Percentiles rank a stretch among this genome's conserved stretches.
Evolutionary conservation across 1,140 invertebrate species (phyloP).

Genomic region (Bombus soroeensis): DNA sequence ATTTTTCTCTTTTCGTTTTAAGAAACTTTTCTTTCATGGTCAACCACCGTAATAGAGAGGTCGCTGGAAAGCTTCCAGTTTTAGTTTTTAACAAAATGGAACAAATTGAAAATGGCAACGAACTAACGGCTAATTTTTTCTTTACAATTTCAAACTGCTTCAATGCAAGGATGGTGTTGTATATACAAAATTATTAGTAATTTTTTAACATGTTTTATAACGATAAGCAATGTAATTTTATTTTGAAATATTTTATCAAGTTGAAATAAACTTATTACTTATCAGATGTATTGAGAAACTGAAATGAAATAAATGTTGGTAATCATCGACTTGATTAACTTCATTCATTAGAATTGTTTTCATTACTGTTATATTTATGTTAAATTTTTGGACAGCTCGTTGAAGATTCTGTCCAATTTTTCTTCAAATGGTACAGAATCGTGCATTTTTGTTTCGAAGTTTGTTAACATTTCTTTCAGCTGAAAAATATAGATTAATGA

Average conservation of each 20-base stretch:
- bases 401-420: conserved; percentile 18
- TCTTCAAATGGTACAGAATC: neutral
- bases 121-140: conserved; percentile 13
- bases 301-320: conserved; percentile 44
- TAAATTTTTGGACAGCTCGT: neutral
- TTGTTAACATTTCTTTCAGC: conserved; percentile 24
- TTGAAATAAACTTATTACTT: conserved; percentile 7
- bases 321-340: neutral
- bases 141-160: neutral
- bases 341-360: neutral
- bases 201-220: conserved; percentile 36
- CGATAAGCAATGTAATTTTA: conserved; percentile 33
- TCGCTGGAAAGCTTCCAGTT: neutral
- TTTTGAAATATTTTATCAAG: conserved; percentile 29
- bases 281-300: conserved; percentile 30
- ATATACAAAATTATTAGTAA: conserved; percentile 46
- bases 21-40: neutral
- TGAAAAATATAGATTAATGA: neutral
- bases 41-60: no score
- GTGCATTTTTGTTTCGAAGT: conserved; percentile 13
- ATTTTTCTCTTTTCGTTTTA: neutral
- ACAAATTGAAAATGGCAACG: conserved; percentile 26
- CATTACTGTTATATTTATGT: neutral
- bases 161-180: conserved; percentile 6
- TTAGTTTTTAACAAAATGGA: neutral